Evolutionary conservation across 2,888 invertebrate genomes (phyloP).

Genomic region (Aporophyla nigra): DNA sequence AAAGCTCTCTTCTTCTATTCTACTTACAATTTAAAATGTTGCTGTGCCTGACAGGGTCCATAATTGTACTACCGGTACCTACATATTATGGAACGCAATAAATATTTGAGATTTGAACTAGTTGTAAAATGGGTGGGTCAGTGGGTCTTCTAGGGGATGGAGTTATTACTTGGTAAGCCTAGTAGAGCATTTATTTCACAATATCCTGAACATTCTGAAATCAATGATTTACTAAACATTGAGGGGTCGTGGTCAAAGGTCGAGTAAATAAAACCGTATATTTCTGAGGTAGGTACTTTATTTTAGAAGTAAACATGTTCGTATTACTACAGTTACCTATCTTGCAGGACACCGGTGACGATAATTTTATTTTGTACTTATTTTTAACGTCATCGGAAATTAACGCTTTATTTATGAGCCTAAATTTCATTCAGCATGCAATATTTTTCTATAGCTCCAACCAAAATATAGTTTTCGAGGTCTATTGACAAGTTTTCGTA

Average conservation of each 20-base stretch:
- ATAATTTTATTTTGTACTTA: background rate
- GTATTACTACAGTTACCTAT: background rate
- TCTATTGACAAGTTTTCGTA: background rate
- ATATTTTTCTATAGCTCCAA: background rate
- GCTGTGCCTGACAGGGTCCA: too few species aligned
- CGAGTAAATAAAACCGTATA: background rate
- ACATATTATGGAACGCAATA: too few species aligned
- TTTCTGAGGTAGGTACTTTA: conserved; percentile 1
- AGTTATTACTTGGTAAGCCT: too few species aligned
- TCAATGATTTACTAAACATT: background rate
- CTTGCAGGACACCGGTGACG: background rate
- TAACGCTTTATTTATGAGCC: background rate
- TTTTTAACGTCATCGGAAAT: conserved; percentile 14
- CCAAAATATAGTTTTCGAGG: background rate
- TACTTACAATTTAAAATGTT: too few species aligned
- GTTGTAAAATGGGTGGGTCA: background rate
- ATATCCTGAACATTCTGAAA: background rate
- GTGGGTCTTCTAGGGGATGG: too few species aligned
- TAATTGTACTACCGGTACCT: too few species aligned
- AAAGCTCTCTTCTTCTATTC: too few species aligned
- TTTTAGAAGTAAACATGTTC: background rate
- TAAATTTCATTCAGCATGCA: background rate
- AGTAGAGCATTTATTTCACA: background rate
- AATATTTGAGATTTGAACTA: too few species aligned
- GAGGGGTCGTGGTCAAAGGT: background rate